Evolutionary conservation across 35 echinoderm and acorn worm genomes (phyloP).

Genomic region (Diadema setosum): DNA sequence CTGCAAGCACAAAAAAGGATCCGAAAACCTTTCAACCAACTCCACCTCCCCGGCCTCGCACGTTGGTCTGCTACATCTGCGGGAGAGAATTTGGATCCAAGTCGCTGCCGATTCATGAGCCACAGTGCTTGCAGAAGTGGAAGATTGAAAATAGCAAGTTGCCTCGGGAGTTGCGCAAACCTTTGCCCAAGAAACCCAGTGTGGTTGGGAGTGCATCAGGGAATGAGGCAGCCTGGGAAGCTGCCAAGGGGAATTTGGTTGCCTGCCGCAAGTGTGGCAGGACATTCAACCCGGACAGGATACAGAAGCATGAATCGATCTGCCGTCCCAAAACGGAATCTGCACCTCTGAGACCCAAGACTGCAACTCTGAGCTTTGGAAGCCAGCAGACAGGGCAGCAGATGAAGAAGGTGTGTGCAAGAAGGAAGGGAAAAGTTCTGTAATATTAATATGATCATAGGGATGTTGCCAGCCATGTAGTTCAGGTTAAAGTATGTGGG

Average conservation of each 20-base stretch:
- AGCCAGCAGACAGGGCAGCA: neutral
- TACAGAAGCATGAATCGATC: slow-evolving; percentile 47
- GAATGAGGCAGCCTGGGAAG: slow-evolving; percentile 84
- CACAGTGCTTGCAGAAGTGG: slow-evolving; percentile 95
- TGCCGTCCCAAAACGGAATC: slow-evolving; percentile 33
- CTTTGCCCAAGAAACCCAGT: slow-evolving; percentile 64
- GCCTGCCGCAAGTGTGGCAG: slow-evolving; percentile 74
- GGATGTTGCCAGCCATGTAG: too few relatives aligned
- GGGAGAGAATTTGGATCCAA: slow-evolving; percentile 93
- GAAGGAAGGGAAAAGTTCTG: too few relatives aligned
- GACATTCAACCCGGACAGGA: slow-evolving; percentile 81
- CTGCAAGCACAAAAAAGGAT: neutral
- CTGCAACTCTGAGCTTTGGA: neutral
- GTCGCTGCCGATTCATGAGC: slow-evolving; percentile 84
- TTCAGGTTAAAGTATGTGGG: too few relatives aligned
- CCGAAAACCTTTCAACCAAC: neutral
- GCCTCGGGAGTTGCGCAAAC: slow-evolving; percentile 56
- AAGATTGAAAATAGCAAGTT: slow-evolving; percentile 77
- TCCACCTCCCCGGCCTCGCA: slow-evolving; percentile 42
- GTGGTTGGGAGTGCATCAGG: neutral
- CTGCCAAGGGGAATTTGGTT: slow-evolving; percentile 70
- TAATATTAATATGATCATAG: too few relatives aligned
- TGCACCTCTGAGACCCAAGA: neutral
- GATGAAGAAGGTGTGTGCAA: too few relatives aligned
- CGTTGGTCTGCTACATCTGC: slow-evolving; percentile 91